Evolutionary conservation across 2,797 vertebrate species (phyloP).

Genomic region (Alosa sapidissima): DNA sequence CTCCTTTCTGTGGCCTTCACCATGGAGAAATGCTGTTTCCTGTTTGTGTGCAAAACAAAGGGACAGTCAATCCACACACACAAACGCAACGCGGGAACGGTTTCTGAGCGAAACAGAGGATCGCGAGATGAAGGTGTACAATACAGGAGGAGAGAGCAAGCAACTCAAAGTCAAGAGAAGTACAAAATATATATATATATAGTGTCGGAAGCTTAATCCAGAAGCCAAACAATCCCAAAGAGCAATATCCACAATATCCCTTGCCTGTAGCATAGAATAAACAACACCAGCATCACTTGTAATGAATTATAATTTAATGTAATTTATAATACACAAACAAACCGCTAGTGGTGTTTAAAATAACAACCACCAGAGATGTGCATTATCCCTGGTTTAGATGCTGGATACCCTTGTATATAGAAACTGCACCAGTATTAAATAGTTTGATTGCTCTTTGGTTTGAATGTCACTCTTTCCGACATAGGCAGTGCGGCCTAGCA

Average conservation of each 20-base stretch:
- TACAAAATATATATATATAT: neutral
- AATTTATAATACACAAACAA: slow-evolving; percentile 10
- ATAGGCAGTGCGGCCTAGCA: neutral
- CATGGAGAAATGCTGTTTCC: slow-evolving; percentile 59
- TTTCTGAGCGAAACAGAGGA: neutral
- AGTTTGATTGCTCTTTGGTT: neutral
- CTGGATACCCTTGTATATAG: neutral
- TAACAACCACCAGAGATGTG: neutral
- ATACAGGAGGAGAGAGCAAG: neutral
- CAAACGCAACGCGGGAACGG: neutral
- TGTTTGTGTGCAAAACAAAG: slow-evolving; percentile 56
- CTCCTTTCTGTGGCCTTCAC: slow-evolving; percentile 12
- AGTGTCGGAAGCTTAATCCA: slow-evolving; percentile 51
- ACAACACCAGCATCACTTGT: neutral
- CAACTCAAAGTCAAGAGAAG: neutral
- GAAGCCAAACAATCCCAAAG: slow-evolving; percentile 27
- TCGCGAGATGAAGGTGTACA: neutral
- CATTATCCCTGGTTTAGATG: neutral
- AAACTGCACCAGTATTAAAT: neutral
- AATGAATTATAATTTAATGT: neutral
- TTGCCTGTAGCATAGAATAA: slow-evolving; percentile 18
- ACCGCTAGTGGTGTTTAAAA: neutral
- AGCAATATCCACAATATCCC: slow-evolving; percentile 24
- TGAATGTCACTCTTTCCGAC: slow-evolving; percentile 21
- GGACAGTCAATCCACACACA: slow-evolving; percentile 23